phyloP scores from a whole-genome alignment of 2,113 vertebrate species.

The Sylvia atricapilla region DNA sequence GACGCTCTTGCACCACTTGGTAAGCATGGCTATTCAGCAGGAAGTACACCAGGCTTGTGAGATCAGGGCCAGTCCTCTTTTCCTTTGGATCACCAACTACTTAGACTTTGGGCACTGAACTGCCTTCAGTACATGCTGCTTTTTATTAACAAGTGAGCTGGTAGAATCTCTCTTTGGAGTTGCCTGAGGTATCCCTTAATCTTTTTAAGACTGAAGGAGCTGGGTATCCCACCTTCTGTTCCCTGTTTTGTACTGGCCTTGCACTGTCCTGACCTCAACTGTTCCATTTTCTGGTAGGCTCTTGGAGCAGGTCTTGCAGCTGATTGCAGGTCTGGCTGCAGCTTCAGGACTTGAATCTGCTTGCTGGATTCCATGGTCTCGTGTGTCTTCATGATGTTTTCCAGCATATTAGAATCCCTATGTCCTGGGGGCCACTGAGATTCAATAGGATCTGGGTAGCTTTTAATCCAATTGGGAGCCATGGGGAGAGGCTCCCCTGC shows the following conservation, averaged over 20 bases:
- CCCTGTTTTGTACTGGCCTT: background rate
- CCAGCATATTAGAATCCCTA: background rate
- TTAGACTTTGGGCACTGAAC: background rate
- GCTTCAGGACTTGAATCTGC: background rate
- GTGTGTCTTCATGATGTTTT: accelerated
- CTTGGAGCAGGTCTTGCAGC: background rate
- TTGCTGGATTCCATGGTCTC: background rate
- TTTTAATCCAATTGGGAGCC: accelerated
- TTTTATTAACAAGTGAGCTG: background rate
- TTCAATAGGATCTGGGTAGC: background rate
- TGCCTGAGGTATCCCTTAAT: background rate
- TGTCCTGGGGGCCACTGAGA: background rate
- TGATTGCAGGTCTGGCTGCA: background rate
- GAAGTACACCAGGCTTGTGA: background rate
- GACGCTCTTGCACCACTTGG: background rate
- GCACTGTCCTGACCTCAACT: background rate
- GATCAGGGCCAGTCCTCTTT: background rate
- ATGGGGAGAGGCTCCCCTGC: background rate
- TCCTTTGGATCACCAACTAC: background rate
- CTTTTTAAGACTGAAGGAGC: background rate
- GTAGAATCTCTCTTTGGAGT: background rate
- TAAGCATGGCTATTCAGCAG: background rate
- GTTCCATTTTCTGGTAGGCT: background rate
- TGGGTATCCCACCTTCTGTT: background rate
- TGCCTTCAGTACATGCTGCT: background rate